Base-by-base conservation (phyloP, 2,797 vertebrate genomes). In the Decapterus maruadsi region DNA sequence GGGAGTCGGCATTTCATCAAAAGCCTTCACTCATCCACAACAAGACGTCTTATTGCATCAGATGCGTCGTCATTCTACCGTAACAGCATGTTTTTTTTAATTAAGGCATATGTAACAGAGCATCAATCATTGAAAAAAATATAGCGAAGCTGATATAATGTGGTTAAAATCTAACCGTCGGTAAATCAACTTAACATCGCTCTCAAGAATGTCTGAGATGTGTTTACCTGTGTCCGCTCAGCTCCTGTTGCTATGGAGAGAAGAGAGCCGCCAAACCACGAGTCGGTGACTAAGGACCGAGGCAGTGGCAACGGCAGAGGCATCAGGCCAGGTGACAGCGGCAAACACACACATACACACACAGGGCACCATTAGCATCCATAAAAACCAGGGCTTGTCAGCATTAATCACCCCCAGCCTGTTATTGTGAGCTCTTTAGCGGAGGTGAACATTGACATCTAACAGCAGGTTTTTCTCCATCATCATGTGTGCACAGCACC, bases 361-460 rank as follows among this genome's bases (percentile, higher is more conserved):
- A 72, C 72, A 43, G 9, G 0, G 64, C 56, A 31, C 86, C 91
- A 94, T 94, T 95, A 94, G 90, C 66, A 64, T 58, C 90, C 81
- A 86, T 92, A 93, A 92, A 94, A 89, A 80, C 83, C 67, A 20
- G 57, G 42, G 77, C 90, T 50, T 93, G 94, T 94, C 92, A 83
- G 84, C 89, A 94, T 95, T 87, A 93, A 95, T 94, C 94, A 93
- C 38, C 81, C 20, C 34, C 0, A 20, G 59, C 75, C 82, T 91
- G 90, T 92, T 91, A 60, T 85, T 86, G 83, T 67, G 43, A 66
- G 60, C 77, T 67, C 81, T 87, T 90, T 89, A 91, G 90, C 66
- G 60, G 66, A 80, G 77, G 36, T 62, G 87, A 69, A 87, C 89
- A 71, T 61, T 73, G 68, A 81, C 84, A 74, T 72, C 26, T 10